Evolutionary conservation across 2,797 vertebrate species (phyloP), one percentile per base, ranked within the genome.

Genomic region (Sylvia borin): DNA sequence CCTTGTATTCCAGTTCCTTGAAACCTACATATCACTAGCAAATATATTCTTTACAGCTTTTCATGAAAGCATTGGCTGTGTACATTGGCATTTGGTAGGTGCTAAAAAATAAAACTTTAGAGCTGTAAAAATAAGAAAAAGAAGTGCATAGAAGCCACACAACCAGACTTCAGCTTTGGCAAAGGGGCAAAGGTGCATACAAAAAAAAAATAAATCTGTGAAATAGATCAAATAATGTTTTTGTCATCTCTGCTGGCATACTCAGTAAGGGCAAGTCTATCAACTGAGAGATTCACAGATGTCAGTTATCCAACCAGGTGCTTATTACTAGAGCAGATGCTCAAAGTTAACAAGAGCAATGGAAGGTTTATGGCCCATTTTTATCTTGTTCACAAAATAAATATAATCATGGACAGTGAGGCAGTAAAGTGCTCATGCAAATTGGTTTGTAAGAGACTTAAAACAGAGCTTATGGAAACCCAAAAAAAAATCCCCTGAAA

Each of bases 231-330:
- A 68, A 75, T 75, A 86, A 78, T 29, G 12, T 50, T 88, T 76
- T 84, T 16, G 36, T 90, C 40, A 72, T 66, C 32, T 79, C n/a
- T 4, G 6, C 16, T 82, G 66, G 17, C 24, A 50, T 54, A 55
- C 15, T 81, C 3, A 66, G 32, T 84, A 88, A 94, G 60, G 32
- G 32, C 32, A 94, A 93, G 36, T 73, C 55, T 58, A 36, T 67
- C 83, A 76, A 42, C 67, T 92, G 80, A 88, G 84, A 84, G 62
- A 92, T 94, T 85, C 83, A 74, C 85, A 94, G 88, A 94, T 95
- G 92, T 93, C 88, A 87, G 47, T 79, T 90, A 92, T 34, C 71
- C 88, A 93, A 85, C 48, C 90, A 90, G 40, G 43, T 60, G n/a
- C 24, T 78, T 93, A 92, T 86, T 93, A 64, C 43, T 48, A n/a